These are phyloP conservation scores for Heliothis virescens DNA, from an alignment of 1,140 invertebrate species.

Conservation along the genomic window DNA sequence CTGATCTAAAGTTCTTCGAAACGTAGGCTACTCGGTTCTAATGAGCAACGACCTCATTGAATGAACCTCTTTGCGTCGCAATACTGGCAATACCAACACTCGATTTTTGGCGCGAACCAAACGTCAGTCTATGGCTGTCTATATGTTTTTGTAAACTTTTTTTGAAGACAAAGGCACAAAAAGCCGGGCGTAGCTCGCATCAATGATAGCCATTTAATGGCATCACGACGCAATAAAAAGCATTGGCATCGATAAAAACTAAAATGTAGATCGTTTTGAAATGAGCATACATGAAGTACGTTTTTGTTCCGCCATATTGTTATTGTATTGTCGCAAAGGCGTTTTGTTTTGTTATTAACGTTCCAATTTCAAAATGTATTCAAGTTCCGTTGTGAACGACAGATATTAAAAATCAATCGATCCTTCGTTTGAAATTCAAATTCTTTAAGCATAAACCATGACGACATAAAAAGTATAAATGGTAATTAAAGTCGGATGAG, in stretches of 20 bases:
- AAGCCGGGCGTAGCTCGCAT: conserved; percentile 64
- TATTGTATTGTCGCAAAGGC: conserved; percentile 22
- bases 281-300: conserved; percentile 55
- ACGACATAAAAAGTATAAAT: too few species aligned
- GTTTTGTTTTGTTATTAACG: conserved; percentile 48
- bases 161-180: conserved; percentile 54
- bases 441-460: too few species aligned
- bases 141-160: conserved; percentile 59
- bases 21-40: not conserved
- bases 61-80: conserved; percentile 26
- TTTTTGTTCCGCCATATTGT: conserved; percentile 52
- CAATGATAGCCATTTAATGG: conserved; percentile 74
- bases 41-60: conserved; percentile 20
- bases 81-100: conserved; percentile 57
- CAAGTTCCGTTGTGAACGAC: not conserved
- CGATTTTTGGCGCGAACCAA: conserved; percentile 70
- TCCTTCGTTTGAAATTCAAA: too few species aligned
- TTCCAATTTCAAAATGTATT: conserved; percentile 42
- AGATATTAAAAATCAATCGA: not conserved
- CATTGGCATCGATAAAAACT: conserved; percentile 50
- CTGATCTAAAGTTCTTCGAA: conserved; percentile 3
- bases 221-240: conserved; percentile 61
- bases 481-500: too few species aligned
- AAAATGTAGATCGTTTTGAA: conserved; percentile 61
- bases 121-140: conserved; percentile 58